Conservation (phyloP, 2,888 invertebrate genomes). For the Tuta absoluta region DNA sequence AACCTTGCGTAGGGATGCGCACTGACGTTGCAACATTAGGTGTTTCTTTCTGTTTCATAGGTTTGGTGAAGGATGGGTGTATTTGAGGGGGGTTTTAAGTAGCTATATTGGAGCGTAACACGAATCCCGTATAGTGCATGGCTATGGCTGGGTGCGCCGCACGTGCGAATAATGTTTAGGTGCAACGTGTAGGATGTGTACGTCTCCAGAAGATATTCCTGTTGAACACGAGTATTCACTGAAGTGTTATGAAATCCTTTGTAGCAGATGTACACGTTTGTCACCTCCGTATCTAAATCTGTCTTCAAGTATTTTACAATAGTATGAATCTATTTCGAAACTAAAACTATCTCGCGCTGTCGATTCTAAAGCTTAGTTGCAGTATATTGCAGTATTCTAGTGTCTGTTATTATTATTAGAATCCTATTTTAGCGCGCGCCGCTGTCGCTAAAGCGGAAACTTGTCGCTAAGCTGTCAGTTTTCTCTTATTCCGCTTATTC, state of each 20-base stretch:
- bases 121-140: constrained; percentile 52
- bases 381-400: constrained; percentile 9
- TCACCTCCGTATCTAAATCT: background rate
- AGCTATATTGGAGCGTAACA: constrained; percentile 7
- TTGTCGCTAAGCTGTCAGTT: background rate
- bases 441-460: constrained; percentile 13
- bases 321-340: background rate
- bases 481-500: constrained; percentile 13
- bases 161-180: constrained; percentile 32
- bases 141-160: constrained; percentile 48
- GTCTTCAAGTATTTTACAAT: background rate
- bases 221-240: background rate
- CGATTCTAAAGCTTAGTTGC: constrained; percentile 12
- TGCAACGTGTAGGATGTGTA: background rate
- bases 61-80: constrained; percentile 1
- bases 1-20: constrained; percentile 46
- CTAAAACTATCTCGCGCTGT: background rate
- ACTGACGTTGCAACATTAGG: constrained; percentile 7
- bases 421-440: constrained; percentile 9
- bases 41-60: constrained; percentile 4
- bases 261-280: background rate
- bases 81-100: constrained; percentile 13
- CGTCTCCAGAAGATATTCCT: background rate
- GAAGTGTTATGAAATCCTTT: background rate
- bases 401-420: constrained; percentile 19